A percentile compares a stretch with the other conserved stretches of the same genome.
These are phyloP conservation scores for Pachyramphus minor DNA, from an alignment of 2,113 vertebrate genomes.

Conservation along the genomic window DNA sequence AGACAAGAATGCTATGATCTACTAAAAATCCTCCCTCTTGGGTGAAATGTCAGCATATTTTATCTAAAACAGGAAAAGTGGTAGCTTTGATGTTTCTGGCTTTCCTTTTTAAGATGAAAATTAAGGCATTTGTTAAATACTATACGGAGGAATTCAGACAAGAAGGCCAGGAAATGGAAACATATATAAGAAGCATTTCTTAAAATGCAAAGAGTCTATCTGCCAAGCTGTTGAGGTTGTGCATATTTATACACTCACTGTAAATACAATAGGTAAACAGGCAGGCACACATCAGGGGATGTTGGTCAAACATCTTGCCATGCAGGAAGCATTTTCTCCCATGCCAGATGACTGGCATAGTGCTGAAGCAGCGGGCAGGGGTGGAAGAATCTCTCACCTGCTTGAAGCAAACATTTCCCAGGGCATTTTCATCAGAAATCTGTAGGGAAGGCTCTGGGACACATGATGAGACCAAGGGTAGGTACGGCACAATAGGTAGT, in stretches of 20 bases:
- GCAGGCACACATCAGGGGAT: neutral
- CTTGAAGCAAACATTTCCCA: neutral
- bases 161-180: neutral
- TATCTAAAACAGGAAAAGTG: constrained; percentile 24
- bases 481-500: neutral
- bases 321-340: neutral
- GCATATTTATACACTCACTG: neutral
- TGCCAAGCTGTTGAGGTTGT: neutral
- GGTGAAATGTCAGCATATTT: constrained; percentile 51
- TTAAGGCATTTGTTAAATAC: neutral
- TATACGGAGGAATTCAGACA: neutral
- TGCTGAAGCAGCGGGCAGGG: neutral
- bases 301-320: fast-evolving
- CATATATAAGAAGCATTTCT: neutral
- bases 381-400: neutral
- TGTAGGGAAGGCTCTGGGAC: fast-evolving
- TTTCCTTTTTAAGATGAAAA: constrained; percentile 24
- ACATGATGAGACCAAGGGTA: neutral
- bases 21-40: constrained; percentile 14
- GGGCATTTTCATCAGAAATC: neutral
- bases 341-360: neutral
- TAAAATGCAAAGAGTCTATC: neutral
- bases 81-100: constrained; percentile 43
- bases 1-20: constrained; percentile 5
- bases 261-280: neutral